Conservation (phyloP, 2,888 invertebrate genomes). For the Cerastoderma edule region DNA sequence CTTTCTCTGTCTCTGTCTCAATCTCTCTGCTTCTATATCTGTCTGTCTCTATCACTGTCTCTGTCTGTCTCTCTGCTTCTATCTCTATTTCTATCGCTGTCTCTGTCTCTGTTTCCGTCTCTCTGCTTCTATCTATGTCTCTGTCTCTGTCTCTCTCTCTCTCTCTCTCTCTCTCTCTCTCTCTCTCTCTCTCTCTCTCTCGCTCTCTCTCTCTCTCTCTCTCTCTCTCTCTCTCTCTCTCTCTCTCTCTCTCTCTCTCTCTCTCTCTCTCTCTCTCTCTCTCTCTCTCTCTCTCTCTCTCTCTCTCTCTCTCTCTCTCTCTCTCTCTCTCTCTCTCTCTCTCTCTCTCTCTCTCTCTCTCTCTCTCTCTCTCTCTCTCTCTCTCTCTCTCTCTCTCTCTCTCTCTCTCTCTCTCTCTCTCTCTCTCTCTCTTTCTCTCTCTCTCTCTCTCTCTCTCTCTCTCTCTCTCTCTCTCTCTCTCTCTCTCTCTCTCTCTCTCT, state of each 20-base stretch:
- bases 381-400: neutral
- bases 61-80: too few relatives aligned
- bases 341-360: constrained; percentile 10
- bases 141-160: constrained; percentile 13
- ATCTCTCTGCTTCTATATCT: too few relatives aligned
- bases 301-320: constrained; percentile 3
- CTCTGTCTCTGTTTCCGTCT: too few relatives aligned
- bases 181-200: constrained; percentile 2
- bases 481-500: too few relatives aligned
- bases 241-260: constrained; percentile 6
- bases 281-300: constrained; percentile 18
- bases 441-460: constrained; percentile 2
- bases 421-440: neutral
- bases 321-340: constrained; percentile 4
- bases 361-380: neutral
- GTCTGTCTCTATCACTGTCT: too few relatives aligned
- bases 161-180: constrained; percentile 15
- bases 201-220: too few relatives aligned
- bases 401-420: neutral
- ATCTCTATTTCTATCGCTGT: too few relatives aligned
- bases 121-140: too few relatives aligned
- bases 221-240: constrained; percentile 4
- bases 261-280: constrained; percentile 16
- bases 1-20: too few relatives aligned
- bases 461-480: neutral